Evolutionary conservation across 2,797 vertebrate genomes (phyloP), one percentile per base, ranked within the genome.

Genomic region (Chaetodon trifasciatus): DNA sequence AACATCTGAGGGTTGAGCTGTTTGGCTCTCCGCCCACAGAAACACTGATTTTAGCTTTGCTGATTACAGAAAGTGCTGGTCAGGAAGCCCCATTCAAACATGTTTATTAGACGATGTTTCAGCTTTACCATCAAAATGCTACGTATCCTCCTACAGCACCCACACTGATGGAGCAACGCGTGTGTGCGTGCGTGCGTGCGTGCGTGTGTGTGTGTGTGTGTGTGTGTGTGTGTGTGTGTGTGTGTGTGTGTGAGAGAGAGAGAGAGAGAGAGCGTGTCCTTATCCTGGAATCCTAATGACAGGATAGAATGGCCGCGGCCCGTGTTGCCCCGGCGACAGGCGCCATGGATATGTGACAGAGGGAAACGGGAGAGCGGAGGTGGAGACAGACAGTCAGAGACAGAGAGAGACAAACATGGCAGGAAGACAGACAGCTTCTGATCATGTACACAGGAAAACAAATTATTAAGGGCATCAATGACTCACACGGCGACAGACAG

Each of bases 301-400:
- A 88, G 94, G 94, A 96, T 94, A 92, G 94, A 95, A 95, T 95
- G 90, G 94, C 94, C 79, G 35, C 11, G 78, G 91, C 91, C 88
- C 66, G 68, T 62, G 95, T 95, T 95, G 93, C 94, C 93, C 56
- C 86, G 91, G 94, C 79, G 80, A 91, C 96, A 91, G 91, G 92
- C 92, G 77, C 95, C 94, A 95, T 94, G 90, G 92, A 93, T 95
- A 93, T 94, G 88, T 86, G 93, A 91, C 88, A 44, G 81, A 55
- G 82, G 82, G 85, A 91, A 94, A 89, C n/a, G 74, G 24, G 74
- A 88, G 90, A 88, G 91, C 65, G 80, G 83, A 89, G 87, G 84
- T 78, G 75, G 88, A 90, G 32, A 46, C 37, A 19, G 76, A 71
- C 55, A 49, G 64, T 44, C 68, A 66, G 50, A 69, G 49, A 53